Base-by-base conservation (phyloP, 2,888 invertebrate genomes). In the Acrobasis suavella region DNA sequence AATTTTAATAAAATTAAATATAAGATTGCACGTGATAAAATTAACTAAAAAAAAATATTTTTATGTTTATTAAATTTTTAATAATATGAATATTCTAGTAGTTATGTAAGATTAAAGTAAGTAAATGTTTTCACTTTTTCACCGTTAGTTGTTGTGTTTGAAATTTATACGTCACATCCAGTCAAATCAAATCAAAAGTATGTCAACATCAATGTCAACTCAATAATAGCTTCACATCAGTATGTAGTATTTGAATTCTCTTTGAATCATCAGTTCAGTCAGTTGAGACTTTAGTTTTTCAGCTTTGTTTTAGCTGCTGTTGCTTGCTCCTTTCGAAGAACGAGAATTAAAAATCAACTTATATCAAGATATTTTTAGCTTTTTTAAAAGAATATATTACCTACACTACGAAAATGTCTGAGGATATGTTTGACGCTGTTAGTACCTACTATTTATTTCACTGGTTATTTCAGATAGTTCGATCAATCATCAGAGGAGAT, bases 341-440 rank as follows among this genome's bases (percentile, higher is more conserved):
- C 14, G 14, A 14, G 46, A n/a, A 46, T 46, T n/a, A n/a, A n/a
- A 46, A 46, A 7, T n/a, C 6, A 22, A 46, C 14, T 46, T n/a
- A 14, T n/a, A 46, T 46, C 46, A 46, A 46, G 12, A 46, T 14
- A 6, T 46, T 46, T 9, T 46, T 9, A 1, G 10, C 12, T 46
- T 3, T 46, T 6, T 32, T 32, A 14, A 1, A 46, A 2, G 14
- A 46, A 46, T n/a, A n/a, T 0, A 38, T 15, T 38, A 22, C 9
- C 49, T 51, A 39, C 16, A 63, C 49, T 51, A 39, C n/a, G 63
- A 72, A 65, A 63, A 78, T 77, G 78, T 71, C 68, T 50, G 65
- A 67, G 7, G 75, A 75, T 66, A 73, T 78, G 72, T 84, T 62
- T 63, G 69, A 74, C 62, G 50, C 68, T 72, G 84, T 85, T 69